phyloP scores from a whole-genome alignment of 2,888 invertebrate species.

The Galerucella pusilla region DNA sequence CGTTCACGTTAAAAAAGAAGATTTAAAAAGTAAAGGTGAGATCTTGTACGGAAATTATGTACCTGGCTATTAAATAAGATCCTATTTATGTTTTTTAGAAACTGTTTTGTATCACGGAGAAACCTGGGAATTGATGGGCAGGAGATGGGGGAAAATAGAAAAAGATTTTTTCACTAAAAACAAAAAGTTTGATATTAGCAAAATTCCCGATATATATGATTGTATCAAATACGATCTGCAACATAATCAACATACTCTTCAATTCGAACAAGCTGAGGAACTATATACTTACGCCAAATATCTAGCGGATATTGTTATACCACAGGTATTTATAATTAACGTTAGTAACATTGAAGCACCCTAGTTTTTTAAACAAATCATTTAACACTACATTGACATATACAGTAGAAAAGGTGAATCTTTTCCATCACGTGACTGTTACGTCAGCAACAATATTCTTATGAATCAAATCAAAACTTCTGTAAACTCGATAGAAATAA shows the following conservation, averaged over 20 bases:
- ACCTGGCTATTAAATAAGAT: too few relatives aligned
- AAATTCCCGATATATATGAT: constrained; percentile 99
- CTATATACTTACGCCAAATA: constrained; percentile 96
- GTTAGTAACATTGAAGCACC: not conserved
- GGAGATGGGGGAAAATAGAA: constrained; percentile 97
- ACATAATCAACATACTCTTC: constrained; percentile 95
- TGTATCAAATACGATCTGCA: constrained; percentile 99
- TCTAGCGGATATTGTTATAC: constrained; percentile 98
- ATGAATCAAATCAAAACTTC: too few relatives aligned
- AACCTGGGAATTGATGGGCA: constrained; percentile 98
- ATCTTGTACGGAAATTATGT: not conserved
- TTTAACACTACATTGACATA: too few relatives aligned
- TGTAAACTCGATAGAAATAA: too few relatives aligned
- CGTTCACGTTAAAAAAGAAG: constrained; percentile 87
- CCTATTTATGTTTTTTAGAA: constrained; percentile 67
- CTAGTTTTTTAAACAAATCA: too few relatives aligned
- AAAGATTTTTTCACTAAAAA: constrained; percentile 97
- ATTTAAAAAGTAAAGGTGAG: constrained; percentile 85
- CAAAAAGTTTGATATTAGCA: constrained; percentile 95
- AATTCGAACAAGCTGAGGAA: constrained; percentile 92
- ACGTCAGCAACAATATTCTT: too few relatives aligned
- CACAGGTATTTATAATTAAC: constrained; percentile 74
- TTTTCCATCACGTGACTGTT: too few relatives aligned
- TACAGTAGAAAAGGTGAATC: too few relatives aligned
- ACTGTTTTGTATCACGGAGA: constrained; percentile 97